A percentile compares a stretch with the other conserved stretches of the same genome.
phyloP scores from a whole-genome alignment of 2,888 invertebrate genomes.

The Dugesia japonica region DNA sequence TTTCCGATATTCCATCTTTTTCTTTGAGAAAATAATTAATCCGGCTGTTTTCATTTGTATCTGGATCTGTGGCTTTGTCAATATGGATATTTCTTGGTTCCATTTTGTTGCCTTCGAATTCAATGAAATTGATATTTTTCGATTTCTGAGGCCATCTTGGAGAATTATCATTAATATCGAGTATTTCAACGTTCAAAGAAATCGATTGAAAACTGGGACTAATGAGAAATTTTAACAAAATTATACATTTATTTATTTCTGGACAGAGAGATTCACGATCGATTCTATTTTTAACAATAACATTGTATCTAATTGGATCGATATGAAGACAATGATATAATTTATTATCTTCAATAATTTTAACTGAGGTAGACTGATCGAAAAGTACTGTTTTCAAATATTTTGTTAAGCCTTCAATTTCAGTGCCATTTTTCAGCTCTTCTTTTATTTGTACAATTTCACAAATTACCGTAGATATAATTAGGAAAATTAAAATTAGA shows the following conservation, averaged over 20 bases:
- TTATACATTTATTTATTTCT: neutral
- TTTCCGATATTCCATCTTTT: neutral
- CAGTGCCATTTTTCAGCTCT: constrained; percentile 9
- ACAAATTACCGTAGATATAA: neutral
- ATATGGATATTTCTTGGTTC: neutral
- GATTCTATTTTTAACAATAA: constrained; percentile 24
- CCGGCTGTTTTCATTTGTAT: constrained; percentile 7
- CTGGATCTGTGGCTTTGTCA: constrained; percentile 8
- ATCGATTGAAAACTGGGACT: neutral
- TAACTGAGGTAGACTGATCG: neutral
- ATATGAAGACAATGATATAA: neutral
- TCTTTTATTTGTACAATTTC: constrained; percentile 1
- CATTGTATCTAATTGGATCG: neutral
- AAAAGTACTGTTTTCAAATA: neutral
- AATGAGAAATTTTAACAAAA: neutral
- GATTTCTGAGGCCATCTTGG: neutral
- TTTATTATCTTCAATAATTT: constrained; percentile 17
- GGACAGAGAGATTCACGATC: constrained; percentile 26
- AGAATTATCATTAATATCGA: constrained; percentile 23
- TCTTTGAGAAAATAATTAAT: constrained; percentile 23
- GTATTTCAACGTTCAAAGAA: neutral
- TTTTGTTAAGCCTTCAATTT: constrained; percentile 21
- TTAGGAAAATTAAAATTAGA: neutral
- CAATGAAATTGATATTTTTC: neutral
- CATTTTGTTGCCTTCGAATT: neutral